These are phyloP conservation scores for Microtus montanus DNA, from an alignment of 2,113 vertebrate genomes.

Conservation along the genomic window DNA sequence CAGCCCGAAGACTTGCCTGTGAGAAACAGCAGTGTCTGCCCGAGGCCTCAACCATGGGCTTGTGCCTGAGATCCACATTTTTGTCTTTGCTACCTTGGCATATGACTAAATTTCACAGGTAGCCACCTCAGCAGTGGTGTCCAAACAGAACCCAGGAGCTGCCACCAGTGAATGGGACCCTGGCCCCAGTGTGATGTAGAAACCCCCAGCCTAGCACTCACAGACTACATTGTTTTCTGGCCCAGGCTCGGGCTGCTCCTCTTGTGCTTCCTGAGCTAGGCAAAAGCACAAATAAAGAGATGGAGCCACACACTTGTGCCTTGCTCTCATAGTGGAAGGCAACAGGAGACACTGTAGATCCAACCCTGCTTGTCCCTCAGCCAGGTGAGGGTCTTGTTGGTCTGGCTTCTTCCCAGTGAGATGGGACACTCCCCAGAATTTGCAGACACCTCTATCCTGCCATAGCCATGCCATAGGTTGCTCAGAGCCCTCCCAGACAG, in stretches of 20 bases:
- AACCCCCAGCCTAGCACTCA: background rate
- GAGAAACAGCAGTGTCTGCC: background rate
- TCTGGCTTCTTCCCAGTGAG: background rate
- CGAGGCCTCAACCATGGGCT: background rate
- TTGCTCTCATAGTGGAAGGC: background rate
- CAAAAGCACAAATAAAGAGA: background rate
- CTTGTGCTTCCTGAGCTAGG: background rate
- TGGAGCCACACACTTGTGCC: fast-evolving
- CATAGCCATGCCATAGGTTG: background rate
- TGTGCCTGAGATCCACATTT: background rate
- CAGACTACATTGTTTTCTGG: background rate
- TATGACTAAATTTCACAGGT: background rate
- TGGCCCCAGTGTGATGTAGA: background rate
- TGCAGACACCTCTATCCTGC: background rate
- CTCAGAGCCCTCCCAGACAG: background rate
- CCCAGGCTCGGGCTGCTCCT: background rate
- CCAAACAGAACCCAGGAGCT: background rate
- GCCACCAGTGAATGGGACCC: background rate
- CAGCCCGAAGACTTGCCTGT: background rate
- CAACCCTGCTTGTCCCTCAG: background rate
- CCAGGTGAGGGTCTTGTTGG: background rate
- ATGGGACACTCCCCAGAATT: background rate
- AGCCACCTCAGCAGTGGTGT: background rate
- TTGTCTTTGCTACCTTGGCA: background rate
- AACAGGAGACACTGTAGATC: background rate